Percentiles rank a stretch among this genome's conserved stretches.
These are phyloP conservation scores for Oasisia sp. DNA, from an alignment of 2,888 invertebrate genomes.

Conservation along the genomic window DNA sequence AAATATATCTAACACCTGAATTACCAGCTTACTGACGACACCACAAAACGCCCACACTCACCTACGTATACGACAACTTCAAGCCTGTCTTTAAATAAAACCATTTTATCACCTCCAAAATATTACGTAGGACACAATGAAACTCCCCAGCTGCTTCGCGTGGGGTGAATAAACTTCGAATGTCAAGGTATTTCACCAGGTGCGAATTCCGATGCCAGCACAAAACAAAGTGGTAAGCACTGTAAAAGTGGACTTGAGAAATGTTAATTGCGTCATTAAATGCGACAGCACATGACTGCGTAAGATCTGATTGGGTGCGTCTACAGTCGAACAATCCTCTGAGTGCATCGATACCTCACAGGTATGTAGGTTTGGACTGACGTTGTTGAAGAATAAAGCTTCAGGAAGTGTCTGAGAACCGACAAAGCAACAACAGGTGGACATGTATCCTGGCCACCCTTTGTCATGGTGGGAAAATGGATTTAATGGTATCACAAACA, in stretches of 20 bases:
- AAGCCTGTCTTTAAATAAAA: background rate
- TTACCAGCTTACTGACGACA: background rate
- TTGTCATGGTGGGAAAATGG: background rate
- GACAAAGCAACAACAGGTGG: background rate
- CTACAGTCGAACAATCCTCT: background rate
- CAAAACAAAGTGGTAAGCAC: background rate
- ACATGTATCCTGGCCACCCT: background rate
- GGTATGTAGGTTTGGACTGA: background rate
- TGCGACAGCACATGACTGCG: background rate
- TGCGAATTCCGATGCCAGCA: background rate
- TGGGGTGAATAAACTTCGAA: background rate
- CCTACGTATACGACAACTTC: background rate
- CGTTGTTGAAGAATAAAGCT: no score
- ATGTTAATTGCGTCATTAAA: conserved; percentile 6
- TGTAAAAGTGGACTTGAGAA: background rate
- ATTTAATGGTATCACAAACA: background rate
- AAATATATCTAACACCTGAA: background rate
- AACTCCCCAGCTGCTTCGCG: background rate
- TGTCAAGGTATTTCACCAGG: background rate
- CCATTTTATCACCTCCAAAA: background rate
- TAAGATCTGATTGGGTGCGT: background rate
- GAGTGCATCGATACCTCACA: background rate
- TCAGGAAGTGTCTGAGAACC: background rate
- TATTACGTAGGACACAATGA: background rate
- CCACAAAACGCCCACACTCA: background rate